Base-by-base conservation (phyloP, 2,113 vertebrate species). In the Fulmarus glacialis region DNA sequence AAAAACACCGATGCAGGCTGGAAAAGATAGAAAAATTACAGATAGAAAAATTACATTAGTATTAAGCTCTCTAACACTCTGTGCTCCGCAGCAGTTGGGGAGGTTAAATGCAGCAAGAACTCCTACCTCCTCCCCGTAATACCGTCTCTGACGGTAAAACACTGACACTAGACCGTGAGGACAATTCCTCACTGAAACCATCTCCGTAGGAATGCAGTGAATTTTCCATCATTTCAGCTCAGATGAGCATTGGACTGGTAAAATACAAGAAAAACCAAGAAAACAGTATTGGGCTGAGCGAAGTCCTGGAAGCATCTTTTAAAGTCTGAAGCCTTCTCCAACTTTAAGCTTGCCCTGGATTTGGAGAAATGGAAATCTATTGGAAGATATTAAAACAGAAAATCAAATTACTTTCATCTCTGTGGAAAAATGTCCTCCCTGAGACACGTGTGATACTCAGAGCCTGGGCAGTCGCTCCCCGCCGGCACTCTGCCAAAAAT, bases 391-490 rank as follows among this genome's bases (percentile, higher is more conserved):
- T 40, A 18, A 56, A 56, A 12, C 15, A 72, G 50, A 89, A 74
- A 79, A 64, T 0, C 8, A 45, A 79, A 74, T 56, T 27, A 34
- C 7, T 66, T 50, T 8, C 29, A 45, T 8, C 4, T 12, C 71
- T 82, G 40, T 13, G 40, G 74, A 40, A 34, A 11, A 11, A 22
- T 36, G 59, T 12, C 53, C 68, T 63, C 11, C 73, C 6, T 15
- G 47, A 84, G 47, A 47, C n/a, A 7, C 0, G 0, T 3, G 22
- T 30, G 72, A 43, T 11, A 5, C 7, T 52, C 1, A 0, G 29
- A 82, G 50, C 36, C 14, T 0, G 1, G 32, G 55, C 14, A 79
- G n/a, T 29, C 1, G 18, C n/a, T 48, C 27, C 26, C 27, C 68
- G 34, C 45, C 9, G 0, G 48, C 29, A 26, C 27, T 12, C 34